Percentiles rank a stretch among this genome's conserved stretches.
Conservation (phyloP, 2,797 vertebrate species). For the Parauchenoglanis ngamensis region DNA sequence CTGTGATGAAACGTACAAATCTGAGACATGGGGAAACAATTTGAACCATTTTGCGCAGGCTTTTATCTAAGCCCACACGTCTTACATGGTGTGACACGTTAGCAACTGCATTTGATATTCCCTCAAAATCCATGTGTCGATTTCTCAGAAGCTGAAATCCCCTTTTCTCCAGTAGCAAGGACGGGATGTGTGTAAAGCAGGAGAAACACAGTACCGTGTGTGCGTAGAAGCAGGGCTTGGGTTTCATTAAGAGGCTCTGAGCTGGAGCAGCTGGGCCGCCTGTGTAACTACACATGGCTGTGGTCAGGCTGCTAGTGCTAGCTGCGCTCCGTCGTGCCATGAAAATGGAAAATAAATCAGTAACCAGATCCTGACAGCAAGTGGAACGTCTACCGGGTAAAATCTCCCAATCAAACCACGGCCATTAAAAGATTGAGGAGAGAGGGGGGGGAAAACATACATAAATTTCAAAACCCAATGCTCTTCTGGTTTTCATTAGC, state of each 20-base stretch:
- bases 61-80: not conserved
- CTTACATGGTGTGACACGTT: not conserved
- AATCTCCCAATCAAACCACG: not conserved
- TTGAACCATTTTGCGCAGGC: not conserved
- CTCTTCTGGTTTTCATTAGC: slow-evolving; percentile 49
- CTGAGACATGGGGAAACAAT: not conserved
- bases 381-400: slow-evolving; percentile 21
- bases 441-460: not conserved
- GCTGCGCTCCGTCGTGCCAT: slow-evolving; percentile 30
- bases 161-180: slow-evolving; percentile 21
- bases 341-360: slow-evolving; percentile 47
- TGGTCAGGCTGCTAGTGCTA: slow-evolving; percentile 19
- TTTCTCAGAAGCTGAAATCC: slow-evolving; percentile 33
- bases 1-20: slow-evolving; percentile 32
- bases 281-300: slow-evolving; percentile 39
- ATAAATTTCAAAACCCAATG: not conserved
- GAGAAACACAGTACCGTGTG: slow-evolving; percentile 30
- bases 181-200: slow-evolving; percentile 9
- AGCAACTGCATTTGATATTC: slow-evolving; percentile 18
- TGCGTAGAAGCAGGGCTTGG: slow-evolving; percentile 38
- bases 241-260: slow-evolving; percentile 40
- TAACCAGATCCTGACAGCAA: slow-evolving; percentile 28
- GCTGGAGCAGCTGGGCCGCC: slow-evolving; percentile 36
- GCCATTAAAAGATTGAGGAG: not conserved
- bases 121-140: not conserved